A percentile compares a stretch with the other conserved stretches of the same genome.
Evolutionary conservation across 2,797 vertebrate species (phyloP).

Genomic region (Xiphophorus birchmanni): DNA sequence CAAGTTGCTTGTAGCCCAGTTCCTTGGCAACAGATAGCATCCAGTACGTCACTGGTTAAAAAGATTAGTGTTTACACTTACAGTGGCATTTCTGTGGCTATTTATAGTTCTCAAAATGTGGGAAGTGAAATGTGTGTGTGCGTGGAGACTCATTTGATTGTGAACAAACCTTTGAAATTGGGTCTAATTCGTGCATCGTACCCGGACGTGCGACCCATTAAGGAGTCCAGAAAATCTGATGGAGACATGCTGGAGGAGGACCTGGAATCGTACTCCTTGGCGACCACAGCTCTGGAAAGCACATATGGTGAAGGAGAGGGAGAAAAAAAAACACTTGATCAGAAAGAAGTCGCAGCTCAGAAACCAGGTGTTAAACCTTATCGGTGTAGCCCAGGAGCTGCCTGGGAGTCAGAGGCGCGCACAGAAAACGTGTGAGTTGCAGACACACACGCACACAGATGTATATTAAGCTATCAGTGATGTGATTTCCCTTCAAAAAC

Average conservation of each 20-base stretch:
- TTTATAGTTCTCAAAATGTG: constrained; percentile 1
- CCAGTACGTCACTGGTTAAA: constrained; percentile 22
- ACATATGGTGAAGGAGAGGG: constrained; percentile 18
- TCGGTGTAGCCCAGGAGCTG: constrained; percentile 53
- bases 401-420: constrained; percentile 29
- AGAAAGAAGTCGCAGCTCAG: constrained; percentile 40
- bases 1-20: constrained; percentile 23
- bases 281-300: constrained; percentile 86
- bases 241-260: constrained; percentile 93
- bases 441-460: constrained; percentile 16
- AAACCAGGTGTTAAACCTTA: constrained; percentile 40
- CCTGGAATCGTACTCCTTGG: constrained; percentile 95
- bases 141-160: background rate
- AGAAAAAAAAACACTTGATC: constrained; percentile 18
- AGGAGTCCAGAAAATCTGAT: constrained; percentile 98
- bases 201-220: constrained; percentile 97
- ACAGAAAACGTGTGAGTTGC: constrained; percentile 42
- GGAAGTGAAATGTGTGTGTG: constrained; percentile 3
- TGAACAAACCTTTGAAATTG: constrained; percentile 96
- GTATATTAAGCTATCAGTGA: constrained; percentile 16
- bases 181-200: constrained; percentile 98
- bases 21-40: constrained; percentile 42
- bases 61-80: constrained; percentile 13
- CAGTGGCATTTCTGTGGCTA: constrained; percentile 7
- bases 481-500: constrained; percentile 33